These are phyloP conservation scores for Rallus limicola DNA, from an alignment of 2,113 vertebrate species.

Conservation along the genomic window DNA sequence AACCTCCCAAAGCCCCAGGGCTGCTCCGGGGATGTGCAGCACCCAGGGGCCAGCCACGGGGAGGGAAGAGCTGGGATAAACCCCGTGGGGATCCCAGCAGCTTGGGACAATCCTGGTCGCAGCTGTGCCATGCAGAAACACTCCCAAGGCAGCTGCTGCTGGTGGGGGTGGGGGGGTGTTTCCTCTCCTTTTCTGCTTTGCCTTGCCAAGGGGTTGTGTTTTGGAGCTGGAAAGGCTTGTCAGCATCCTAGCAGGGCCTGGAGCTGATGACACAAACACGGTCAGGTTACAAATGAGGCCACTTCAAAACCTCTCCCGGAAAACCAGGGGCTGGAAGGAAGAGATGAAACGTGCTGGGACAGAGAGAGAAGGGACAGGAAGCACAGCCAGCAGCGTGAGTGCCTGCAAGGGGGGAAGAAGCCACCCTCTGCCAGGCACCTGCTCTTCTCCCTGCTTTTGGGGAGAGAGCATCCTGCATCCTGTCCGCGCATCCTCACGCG, in stretches of 20 bases:
- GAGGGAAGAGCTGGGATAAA: background rate
- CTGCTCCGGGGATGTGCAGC: background rate
- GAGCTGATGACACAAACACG: background rate
- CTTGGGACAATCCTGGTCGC: accelerated
- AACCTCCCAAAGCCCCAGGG: background rate
- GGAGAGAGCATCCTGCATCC: background rate
- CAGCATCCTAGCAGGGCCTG: background rate
- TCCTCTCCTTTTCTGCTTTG: background rate
- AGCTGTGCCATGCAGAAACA: background rate
- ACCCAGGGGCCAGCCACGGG: background rate
- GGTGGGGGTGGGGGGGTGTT: too few relatives aligned
- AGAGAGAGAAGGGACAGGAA: background rate
- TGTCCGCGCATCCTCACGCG: background rate
- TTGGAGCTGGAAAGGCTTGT: background rate
- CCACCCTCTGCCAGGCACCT: background rate
- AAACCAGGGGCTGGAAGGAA: background rate
- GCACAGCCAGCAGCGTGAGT: background rate
- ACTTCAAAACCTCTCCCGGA: background rate
- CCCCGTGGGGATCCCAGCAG: background rate
- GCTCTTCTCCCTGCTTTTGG: background rate
- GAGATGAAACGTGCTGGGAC: background rate
- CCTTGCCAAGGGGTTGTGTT: background rate
- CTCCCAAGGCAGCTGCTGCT: background rate
- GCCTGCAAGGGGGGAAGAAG: background rate
- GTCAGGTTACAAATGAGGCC: background rate